A percentile compares a stretch with the other conserved stretches of the same genome.
Evolutionary conservation across 2,888 invertebrate genomes (phyloP).

Genomic region (Ochropleura leucogaster): DNA sequence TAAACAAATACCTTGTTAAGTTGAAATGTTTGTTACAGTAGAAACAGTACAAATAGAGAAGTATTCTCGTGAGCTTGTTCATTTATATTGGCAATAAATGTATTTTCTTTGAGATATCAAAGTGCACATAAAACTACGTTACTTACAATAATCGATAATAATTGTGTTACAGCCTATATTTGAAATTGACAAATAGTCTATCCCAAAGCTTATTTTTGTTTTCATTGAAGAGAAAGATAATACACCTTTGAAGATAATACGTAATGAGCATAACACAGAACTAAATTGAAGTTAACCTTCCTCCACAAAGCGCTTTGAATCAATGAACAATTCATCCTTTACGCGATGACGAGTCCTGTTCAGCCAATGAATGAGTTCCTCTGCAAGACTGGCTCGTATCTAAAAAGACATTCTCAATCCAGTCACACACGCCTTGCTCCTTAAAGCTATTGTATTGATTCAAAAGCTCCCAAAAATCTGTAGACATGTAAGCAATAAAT

Average conservation of each 20-base stretch:
- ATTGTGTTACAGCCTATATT: neutral
- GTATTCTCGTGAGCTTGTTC: constrained; percentile 27
- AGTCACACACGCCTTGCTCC: constrained; percentile 62
- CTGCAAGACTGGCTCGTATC: constrained; percentile 54
- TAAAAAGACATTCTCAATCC: constrained; percentile 59
- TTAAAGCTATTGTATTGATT: constrained; percentile 69
- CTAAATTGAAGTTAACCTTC: constrained; percentile 49
- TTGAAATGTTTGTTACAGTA: constrained; percentile 45
- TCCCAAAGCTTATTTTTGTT: neutral
- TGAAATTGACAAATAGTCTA: neutral
- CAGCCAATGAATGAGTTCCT: constrained; percentile 60
- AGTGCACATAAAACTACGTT: neutral
- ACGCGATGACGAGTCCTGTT: constrained; percentile 54
- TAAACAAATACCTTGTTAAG: constrained; percentile 50
- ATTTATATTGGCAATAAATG: constrained; percentile 37
- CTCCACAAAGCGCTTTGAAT: constrained; percentile 55
- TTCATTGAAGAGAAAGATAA: neutral
- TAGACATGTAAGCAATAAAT: constrained; percentile 82
- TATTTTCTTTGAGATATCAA: constrained; percentile 28
- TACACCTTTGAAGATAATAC: constrained; percentile 6
- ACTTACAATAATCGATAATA: constrained; percentile 4
- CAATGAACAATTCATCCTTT: constrained; percentile 63
- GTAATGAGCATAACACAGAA: constrained; percentile 1
- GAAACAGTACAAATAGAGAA: constrained; percentile 35
- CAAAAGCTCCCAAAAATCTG: constrained; percentile 77